These are phyloP conservation scores for Dipus sagitta DNA, from an alignment of 2,797 vertebrate genomes.

Conservation along the genomic window DNA sequence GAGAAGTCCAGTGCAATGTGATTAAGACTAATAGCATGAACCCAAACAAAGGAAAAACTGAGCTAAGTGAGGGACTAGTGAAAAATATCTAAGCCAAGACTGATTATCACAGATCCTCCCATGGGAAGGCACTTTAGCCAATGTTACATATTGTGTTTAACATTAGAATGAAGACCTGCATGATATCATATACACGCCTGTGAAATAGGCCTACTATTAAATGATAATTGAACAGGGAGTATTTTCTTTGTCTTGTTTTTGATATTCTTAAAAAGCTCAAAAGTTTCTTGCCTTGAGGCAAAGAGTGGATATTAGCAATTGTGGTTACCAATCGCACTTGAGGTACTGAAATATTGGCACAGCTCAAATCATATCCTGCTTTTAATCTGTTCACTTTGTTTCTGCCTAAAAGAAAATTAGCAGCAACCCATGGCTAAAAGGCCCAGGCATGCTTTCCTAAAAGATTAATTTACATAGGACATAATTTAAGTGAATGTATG, in stretches of 20 bases:
- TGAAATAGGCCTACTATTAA: conserved; percentile 42
- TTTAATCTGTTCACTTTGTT: conserved; percentile 49
- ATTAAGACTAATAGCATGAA: conserved; percentile 65
- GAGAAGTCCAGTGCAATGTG: background rate
- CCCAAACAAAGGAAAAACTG: conserved; percentile 69
- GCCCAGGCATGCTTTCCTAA: conserved; percentile 15
- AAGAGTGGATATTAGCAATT: background rate
- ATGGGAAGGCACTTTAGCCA: conserved; percentile 29
- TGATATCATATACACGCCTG: background rate
- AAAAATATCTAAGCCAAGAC: conserved; percentile 34
- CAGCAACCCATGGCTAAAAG: conserved; percentile 2
- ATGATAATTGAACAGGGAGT: conserved; percentile 7
- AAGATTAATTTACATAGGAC: conserved; percentile 46
- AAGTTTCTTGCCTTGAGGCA: background rate
- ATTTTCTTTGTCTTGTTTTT: conserved; percentile 41
- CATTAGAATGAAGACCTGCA: conserved; percentile 29
- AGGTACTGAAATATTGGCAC: conserved; percentile 10
- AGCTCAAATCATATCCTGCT: background rate
- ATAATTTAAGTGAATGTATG: conserved; percentile 25
- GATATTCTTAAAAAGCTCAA: conserved; percentile 20
- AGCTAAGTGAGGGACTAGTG: conserved; percentile 14
- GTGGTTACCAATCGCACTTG: conserved; percentile 10
- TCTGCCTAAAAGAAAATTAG: background rate
- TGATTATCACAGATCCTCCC: conserved; percentile 45
- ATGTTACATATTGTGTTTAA: conserved; percentile 42